phyloP scores from a whole-genome alignment of 2,888 invertebrate species.

The Nezara viridula region DNA sequence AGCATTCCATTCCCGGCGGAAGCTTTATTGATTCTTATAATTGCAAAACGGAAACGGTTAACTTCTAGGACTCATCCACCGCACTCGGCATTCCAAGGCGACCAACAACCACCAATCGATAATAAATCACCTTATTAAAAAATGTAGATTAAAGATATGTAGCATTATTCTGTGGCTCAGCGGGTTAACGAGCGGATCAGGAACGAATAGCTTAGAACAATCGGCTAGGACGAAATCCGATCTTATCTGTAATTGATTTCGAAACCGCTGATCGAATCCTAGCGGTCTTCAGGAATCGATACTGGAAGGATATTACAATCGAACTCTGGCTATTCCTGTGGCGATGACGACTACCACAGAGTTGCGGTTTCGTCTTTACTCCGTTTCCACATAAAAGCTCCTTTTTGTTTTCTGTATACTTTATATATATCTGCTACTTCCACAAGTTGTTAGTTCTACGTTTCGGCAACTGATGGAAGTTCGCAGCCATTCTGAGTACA shows the following conservation, averaged over 20 bases:
- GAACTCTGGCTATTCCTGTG: not conserved
- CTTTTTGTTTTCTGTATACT: not conserved
- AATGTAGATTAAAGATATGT: conserved; percentile 5
- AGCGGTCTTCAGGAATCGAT: conserved; percentile 42
- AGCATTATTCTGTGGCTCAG: conserved; percentile 14
- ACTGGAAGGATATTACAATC: conserved; percentile 39
- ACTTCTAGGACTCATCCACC: not conserved
- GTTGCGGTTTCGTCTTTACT: not conserved
- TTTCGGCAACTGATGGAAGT: not conserved
- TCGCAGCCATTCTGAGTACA: not conserved
- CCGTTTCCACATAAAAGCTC: not conserved
- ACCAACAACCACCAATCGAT: not conserved
- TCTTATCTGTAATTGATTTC: conserved; percentile 31
- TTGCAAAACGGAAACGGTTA: conserved; percentile 3
- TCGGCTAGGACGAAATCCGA: not conserved
- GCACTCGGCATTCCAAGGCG: not conserved
- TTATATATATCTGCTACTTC: not conserved
- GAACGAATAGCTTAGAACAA: not conserved
- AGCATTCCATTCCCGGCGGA: not conserved
- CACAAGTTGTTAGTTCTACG: not conserved
- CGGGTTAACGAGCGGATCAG: not conserved
- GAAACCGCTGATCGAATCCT: conserved; percentile 42
- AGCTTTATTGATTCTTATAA: not conserved
- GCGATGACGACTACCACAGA: not conserved
- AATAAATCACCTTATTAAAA: conserved; percentile 12